A percentile compares a stretch with the other conserved stretches of the same genome.
Conservation (phyloP, 2,113 vertebrate species). For the Arizona elegans region DNA sequence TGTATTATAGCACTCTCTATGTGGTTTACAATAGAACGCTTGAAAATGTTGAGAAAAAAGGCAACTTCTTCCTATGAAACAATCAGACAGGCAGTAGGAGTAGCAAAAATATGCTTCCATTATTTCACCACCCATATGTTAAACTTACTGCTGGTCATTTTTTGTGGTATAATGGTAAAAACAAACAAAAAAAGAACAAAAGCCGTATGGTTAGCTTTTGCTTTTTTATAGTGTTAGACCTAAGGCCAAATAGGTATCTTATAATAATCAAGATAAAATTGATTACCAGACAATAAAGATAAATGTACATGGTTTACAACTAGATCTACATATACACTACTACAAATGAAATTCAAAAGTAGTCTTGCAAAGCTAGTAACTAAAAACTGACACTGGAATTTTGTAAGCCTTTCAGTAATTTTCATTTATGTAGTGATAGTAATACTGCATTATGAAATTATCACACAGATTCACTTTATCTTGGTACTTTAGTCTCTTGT, state of each 20-base stretch:
- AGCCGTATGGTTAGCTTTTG: background rate
- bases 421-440: background rate
- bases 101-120: background rate
- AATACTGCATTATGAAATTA: background rate
- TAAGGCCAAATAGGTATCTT: background rate
- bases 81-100: constrained; percentile 11
- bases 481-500: background rate
- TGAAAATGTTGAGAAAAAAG: background rate
- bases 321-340: background rate
- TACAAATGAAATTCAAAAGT: background rate
- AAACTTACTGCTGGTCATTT: background rate
- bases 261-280: background rate
- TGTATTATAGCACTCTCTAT: background rate
- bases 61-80: background rate
- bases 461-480: background rate
- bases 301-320: background rate
- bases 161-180: background rate
- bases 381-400: background rate
- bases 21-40: background rate
- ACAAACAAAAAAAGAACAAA: background rate
- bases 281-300: background rate
- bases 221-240: background rate
- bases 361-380: background rate
- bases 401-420: background rate
- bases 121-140: background rate